Conservation (phyloP, 2,888 invertebrate species). For the Fabriciana adippe region DNA sequence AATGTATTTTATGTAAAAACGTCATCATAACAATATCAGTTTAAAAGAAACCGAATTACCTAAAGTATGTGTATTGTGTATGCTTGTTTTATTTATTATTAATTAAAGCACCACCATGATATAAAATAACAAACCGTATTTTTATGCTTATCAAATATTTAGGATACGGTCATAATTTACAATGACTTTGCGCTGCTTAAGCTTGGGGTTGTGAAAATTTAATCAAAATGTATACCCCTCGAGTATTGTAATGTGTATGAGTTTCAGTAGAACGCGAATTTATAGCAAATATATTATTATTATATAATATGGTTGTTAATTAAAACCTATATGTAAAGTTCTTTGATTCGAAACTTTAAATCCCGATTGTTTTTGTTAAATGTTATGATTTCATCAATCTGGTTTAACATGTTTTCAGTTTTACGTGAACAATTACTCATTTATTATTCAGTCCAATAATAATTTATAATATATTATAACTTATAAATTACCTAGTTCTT, state of each 20-base stretch:
- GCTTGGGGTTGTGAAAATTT: conserved; percentile 74
- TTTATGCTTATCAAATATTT: conserved; percentile 65
- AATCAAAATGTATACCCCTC: conserved; percentile 76
- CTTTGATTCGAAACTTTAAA: conserved; percentile 1
- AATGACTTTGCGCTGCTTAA: conserved; percentile 64
- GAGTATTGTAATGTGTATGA: conserved; percentile 65
- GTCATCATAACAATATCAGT: no score
- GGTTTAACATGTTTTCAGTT: neutral
- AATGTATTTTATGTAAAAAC: no score
- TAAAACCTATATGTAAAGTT: conserved; percentile 7
- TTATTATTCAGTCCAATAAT: neutral
- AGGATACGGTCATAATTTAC: conserved; percentile 65
- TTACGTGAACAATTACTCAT: neutral
- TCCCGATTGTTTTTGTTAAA: neutral
- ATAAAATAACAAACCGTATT: conserved; percentile 17
- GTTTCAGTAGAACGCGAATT: conserved; percentile 40
- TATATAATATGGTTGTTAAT: conserved; percentile 7
- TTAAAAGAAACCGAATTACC: no score
- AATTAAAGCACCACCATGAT: neutral
- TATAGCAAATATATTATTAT: conserved; percentile 18
- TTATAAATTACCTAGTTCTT: no score
- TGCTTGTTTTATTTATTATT: no score
- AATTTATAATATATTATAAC: neutral
- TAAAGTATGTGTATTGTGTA: no score
- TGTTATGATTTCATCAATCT: neutral